A percentile compares a stretch with the other conserved stretches of the same genome.
These are phyloP conservation scores for Butorides virescens DNA, from an alignment of 2,113 vertebrate genomes.

Conservation along the genomic window DNA sequence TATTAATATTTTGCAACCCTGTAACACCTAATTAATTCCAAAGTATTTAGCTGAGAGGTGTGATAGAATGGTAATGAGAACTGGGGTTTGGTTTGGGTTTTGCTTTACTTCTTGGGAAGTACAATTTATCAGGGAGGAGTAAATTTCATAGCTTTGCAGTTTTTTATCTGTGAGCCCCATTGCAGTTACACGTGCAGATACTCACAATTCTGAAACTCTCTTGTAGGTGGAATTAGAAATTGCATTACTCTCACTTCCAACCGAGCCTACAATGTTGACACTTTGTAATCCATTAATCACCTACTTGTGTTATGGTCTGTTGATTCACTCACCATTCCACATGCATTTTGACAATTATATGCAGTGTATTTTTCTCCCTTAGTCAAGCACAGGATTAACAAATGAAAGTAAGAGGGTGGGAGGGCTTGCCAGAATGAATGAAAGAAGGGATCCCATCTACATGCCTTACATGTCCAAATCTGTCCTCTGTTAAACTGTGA, in stretches of 20 bases:
- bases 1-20: background rate
- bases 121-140: background rate
- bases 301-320: background rate
- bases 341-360: background rate
- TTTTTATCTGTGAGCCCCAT: background rate
- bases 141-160: background rate
- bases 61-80: background rate
- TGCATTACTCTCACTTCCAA: background rate
- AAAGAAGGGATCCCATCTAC: background rate
- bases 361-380: background rate
- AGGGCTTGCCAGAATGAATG: background rate
- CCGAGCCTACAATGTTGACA: background rate
- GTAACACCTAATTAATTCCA: background rate
- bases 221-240: background rate
- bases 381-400: background rate
- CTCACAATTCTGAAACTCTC: constrained; percentile 21
- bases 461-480: background rate
- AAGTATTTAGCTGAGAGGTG: background rate
- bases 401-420: background rate
- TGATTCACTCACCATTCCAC: background rate
- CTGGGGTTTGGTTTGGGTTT: background rate
- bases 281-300: background rate
- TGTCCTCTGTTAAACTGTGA: background rate
- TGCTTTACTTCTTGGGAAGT: background rate
- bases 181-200: background rate